Conservation (phyloP, 2,797 vertebrate species). For the Enteromius unitaeniatus region DNA sequence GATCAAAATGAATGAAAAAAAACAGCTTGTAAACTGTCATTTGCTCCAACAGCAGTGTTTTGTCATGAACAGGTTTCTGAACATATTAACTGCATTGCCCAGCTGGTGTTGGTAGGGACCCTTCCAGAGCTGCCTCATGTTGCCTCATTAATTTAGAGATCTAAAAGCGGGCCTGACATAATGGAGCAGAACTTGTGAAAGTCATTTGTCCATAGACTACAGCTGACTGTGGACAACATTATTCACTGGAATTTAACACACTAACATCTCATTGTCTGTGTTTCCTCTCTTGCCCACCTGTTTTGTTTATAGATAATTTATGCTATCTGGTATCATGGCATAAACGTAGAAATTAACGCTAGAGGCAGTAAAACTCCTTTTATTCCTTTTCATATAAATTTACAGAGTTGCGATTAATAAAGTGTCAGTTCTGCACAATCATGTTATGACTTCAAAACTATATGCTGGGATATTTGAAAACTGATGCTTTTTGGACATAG, state of each 20-base stretch:
- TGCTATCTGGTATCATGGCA: too few relatives aligned
- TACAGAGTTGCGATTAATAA: too few relatives aligned
- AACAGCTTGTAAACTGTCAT: slow-evolving; percentile 54
- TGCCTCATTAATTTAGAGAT: slow-evolving; percentile 72
- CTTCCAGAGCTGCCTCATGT: slow-evolving; percentile 65
- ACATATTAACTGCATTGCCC: slow-evolving; percentile 75
- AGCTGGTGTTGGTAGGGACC: slow-evolving; percentile 67
- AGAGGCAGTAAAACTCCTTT: too few relatives aligned
- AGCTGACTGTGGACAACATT: slow-evolving; percentile 36
- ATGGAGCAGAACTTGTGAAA: slow-evolving; percentile 48
- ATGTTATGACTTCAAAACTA: too few relatives aligned
- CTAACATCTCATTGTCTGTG: slow-evolving; percentile 5
- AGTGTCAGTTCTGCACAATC: too few relatives aligned
- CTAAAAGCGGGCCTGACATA: slow-evolving; percentile 55
- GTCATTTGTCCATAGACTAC: slow-evolving; percentile 43
- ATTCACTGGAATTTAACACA: slow-evolving; percentile 31
- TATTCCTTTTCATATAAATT: too few relatives aligned
- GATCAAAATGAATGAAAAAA: background rate
- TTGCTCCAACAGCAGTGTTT: slow-evolving; percentile 64
- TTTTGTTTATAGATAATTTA: background rate
- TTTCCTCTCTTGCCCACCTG: background rate
- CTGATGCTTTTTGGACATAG: too few relatives aligned
- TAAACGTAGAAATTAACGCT: too few relatives aligned
- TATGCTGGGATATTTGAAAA: too few relatives aligned
- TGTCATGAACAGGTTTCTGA: slow-evolving; percentile 72